Evolutionary conservation across 23 tunicate genomes (phyloP), one percentile per base, ranked within the genome.

Genomic region (Oikopleura vanhoeffeni): DNA sequence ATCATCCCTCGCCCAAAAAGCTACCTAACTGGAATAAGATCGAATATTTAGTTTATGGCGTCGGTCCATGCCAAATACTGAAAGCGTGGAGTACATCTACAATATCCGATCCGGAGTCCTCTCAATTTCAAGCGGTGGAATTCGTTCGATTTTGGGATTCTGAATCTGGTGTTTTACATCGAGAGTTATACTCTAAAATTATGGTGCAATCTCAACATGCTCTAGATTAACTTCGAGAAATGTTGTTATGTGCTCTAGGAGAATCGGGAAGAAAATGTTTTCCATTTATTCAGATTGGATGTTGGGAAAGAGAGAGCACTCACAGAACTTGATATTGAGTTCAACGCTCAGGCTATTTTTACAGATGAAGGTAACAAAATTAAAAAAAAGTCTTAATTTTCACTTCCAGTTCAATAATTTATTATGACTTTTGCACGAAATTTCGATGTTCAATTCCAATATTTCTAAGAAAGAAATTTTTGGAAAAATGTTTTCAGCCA

Each of bases 331-430:
- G 30, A 28, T 30, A 34, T n/a, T 32, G 2, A 18, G 35, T 2
- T 71, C 33, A 2, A 13, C 3, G 79, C 30, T n/a, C 35, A 32
- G 32, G 79, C 79, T 18, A 71, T 71, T 71, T 13, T 71, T 3
- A 71, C 79, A 18, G 33, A 71, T n/a, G 79, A 71, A 71, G 79
- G 79, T 71, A 71, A 3, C 27, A 49, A 49, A 49, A n/a, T n/a
- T n/a, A n/a, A n/a, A n/a, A n/a, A n/a, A n/a, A n/a, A n/a, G n/a
- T n/a, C n/a, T n/a, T n/a, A n/a, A n/a, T n/a, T n/a, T n/a, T n/a
- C n/a, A n/a, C n/a, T n/a, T n/a, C n/a, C n/a, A n/a, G n/a, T n/a
- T n/a, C n/a, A n/a, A n/a, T n/a, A n/a, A n/a, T n/a, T n/a, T n/a
- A n/a, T n/a, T n/a, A n/a, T n/a, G n/a, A n/a, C n/a, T n/a, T n/a